Evolutionary conservation across 2,113 vertebrate species (phyloP).

Genomic region (Scomber colias): DNA sequence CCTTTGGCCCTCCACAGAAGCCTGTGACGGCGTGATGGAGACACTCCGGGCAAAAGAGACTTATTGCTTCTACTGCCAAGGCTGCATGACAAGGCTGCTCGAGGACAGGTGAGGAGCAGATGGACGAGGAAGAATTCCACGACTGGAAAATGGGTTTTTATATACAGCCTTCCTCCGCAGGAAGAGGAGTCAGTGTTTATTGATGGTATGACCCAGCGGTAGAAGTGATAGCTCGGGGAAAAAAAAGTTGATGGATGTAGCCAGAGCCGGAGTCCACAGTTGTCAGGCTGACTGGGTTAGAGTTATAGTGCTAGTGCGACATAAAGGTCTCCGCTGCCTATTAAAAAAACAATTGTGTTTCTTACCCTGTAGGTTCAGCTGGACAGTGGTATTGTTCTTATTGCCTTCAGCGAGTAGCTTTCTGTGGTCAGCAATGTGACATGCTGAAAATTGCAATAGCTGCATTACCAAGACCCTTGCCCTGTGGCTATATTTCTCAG

Average conservation of each 20-base stretch:
- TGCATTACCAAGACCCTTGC: conserved; percentile 48
- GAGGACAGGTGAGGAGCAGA: conserved; percentile 88
- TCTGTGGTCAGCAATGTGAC: conserved; percentile 65
- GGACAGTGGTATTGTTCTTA: conserved; percentile 53
- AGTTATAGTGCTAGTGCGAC: conserved; percentile 58
- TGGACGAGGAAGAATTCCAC: conserved; percentile 1
- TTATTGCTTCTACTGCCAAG: conserved; percentile 90
- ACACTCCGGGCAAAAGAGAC: conserved; percentile 81
- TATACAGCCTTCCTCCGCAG: conserved; percentile 47
- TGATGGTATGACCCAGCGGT: conserved; percentile 41
- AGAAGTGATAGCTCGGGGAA: conserved; percentile 35
- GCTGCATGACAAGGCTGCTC: conserved; percentile 87
- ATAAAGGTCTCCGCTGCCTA: conserved; percentile 44
- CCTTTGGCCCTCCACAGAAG: conserved; percentile 81
- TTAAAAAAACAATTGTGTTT: conserved; percentile 65
- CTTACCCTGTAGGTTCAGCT: conserved; percentile 50
- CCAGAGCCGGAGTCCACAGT: conserved; percentile 35
- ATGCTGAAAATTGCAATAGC: conserved; percentile 63
- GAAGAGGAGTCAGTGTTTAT: conserved; percentile 56
- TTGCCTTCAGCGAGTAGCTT: conserved; percentile 51
- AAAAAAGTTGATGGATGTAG: conserved; percentile 56
- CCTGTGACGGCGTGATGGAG: conserved; percentile 78
- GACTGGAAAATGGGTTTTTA: conserved; percentile 49
- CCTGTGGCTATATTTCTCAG: conserved; percentile 53
- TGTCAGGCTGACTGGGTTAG: conserved; percentile 54